Evolutionary conservation across 2,888 invertebrate genomes (phyloP).

Genomic region (Dusona sp.): DNA sequence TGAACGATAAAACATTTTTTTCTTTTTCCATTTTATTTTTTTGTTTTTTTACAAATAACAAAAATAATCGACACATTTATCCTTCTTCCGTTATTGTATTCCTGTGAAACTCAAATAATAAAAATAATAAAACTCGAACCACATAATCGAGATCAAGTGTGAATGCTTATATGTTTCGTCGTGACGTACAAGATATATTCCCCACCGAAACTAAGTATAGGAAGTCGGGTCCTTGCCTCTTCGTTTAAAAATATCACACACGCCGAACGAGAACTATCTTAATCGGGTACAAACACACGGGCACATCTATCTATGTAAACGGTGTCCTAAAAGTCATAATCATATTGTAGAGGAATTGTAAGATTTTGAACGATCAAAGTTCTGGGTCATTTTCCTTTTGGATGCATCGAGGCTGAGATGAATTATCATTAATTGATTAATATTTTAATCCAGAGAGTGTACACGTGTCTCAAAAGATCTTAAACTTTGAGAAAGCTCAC

Average conservation of each 20-base stretch:
- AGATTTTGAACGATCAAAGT: not conserved
- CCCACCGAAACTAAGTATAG: slow-evolving; percentile 75
- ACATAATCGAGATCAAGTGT: slow-evolving; percentile 1
- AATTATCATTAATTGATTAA: too few species aligned
- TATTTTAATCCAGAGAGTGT: too few species aligned
- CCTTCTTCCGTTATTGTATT: not conserved
- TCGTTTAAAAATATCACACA: slow-evolving; percentile 75
- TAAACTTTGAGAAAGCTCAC: too few species aligned
- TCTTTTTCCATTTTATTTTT: too few species aligned
- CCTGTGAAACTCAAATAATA: not conserved
- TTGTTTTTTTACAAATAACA: not conserved
- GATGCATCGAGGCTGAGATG: too few species aligned
- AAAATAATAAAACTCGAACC: not conserved
- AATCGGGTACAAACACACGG: slow-evolving; percentile 19
- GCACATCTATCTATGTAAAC: not conserved
- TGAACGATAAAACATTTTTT: too few species aligned
- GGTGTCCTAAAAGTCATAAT: not conserved
- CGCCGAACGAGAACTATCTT: slow-evolving; percentile 40
- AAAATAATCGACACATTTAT: not conserved
- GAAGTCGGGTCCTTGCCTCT: slow-evolving; percentile 73
- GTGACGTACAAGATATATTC: slow-evolving; percentile 78
- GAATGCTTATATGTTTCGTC: slow-evolving; percentile 47
- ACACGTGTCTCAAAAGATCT: too few species aligned
- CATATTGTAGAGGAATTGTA: not conserved
- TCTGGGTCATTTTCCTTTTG: too few species aligned